A percentile compares a stretch with the other conserved stretches of the same genome.
Conservation (phyloP, 2,888 invertebrate genomes). For the Metacarcinus magister region DNA sequence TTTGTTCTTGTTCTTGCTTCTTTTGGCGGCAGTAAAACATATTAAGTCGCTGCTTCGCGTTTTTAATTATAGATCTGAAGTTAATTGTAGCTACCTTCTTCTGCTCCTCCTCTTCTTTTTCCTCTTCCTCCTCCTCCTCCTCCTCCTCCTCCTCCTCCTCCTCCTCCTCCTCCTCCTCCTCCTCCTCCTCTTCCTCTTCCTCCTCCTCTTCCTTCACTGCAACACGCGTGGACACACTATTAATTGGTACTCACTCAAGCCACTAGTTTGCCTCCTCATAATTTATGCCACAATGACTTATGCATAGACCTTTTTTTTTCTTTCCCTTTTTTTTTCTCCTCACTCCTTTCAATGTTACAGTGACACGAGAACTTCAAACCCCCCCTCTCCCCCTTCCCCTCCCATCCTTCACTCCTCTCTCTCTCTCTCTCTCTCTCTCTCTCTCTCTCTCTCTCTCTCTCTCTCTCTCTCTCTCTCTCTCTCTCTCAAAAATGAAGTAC, state of each 20-base stretch:
- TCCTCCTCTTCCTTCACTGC: neutral
- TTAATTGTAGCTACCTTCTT: no score
- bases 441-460: neutral
- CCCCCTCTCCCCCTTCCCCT: neutral
- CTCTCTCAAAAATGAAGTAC: no score
- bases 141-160: no score
- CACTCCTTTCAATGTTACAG: neutral
- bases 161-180: neutral
- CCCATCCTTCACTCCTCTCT: neutral
- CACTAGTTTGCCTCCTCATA: neutral
- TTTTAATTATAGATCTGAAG: no score
- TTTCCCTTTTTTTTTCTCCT: neutral
- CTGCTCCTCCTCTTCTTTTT: no score
- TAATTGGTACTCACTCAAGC: neutral
- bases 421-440: constrained; percentile 1
- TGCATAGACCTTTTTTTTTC: neutral
- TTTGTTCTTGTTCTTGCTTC: no score
- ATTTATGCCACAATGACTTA: neutral
- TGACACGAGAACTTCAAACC: neutral
- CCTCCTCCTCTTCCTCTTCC: neutral
- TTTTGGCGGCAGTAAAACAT: no score
- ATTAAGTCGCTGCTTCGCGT: no score
- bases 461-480: no score
- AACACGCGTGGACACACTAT: neutral
- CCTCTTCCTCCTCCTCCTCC: no score